Conservation (phyloP, 1,140 invertebrate genomes). For the Drosophila subpulchrella region DNA sequence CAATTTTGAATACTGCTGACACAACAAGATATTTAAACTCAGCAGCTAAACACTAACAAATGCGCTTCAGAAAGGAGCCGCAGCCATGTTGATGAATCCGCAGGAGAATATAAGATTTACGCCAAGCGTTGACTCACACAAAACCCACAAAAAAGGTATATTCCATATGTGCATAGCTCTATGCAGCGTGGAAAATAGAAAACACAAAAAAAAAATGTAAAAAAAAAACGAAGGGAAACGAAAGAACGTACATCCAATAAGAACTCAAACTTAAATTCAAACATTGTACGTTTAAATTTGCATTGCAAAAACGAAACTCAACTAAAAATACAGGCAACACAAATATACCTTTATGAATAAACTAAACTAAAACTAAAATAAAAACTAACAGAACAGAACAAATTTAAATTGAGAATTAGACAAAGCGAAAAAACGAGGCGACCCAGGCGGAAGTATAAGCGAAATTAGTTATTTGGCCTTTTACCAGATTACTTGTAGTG, state of each 20-base stretch:
- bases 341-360: conserved; percentile 39
- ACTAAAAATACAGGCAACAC: conserved; percentile 28
- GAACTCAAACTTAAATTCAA: conserved; percentile 19
- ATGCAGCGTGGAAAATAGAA: conserved; percentile 14
- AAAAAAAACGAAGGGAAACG: conserved; percentile 3
- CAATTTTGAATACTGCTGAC: neutral
- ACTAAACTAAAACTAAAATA: conserved; percentile 11
- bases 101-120: conserved; percentile 14
- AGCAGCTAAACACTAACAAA: conserved; percentile 12
- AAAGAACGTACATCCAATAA: conserved; percentile 10
- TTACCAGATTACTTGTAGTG: conserved; percentile 53
- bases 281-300: conserved; percentile 33
- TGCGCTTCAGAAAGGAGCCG: conserved; percentile 8
- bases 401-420: conserved; percentile 20
- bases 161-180: conserved; percentile 17
- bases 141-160: conserved; percentile 2
- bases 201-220: conserved; percentile 10
- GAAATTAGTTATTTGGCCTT: conserved; percentile 36
- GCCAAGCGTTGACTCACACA: conserved; percentile 41
- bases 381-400: conserved; percentile 7
- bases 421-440: conserved; percentile 7
- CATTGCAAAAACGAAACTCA: conserved; percentile 39
- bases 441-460: conserved; percentile 3
- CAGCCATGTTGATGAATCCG: conserved; percentile 32
- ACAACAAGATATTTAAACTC: neutral